Evolutionary conservation across 2,113 vertebrate genomes (phyloP), one percentile per base, ranked within the genome.

Genomic region (Silurus meridionalis): DNA sequence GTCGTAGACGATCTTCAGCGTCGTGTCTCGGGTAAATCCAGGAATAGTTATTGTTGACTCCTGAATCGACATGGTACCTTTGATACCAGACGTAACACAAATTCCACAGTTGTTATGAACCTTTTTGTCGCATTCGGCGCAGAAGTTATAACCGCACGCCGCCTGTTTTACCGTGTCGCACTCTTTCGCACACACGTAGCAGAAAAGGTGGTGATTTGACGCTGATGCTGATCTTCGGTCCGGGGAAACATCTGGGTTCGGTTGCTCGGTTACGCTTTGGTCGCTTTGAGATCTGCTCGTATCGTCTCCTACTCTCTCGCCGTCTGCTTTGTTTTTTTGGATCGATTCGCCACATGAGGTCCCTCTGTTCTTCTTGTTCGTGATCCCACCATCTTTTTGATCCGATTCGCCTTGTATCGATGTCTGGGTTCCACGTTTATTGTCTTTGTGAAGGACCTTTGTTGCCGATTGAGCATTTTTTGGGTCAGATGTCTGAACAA

Each of bases 1-100:
- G 46, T 48, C 86, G 77, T 95, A 95, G 66, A 60, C n/a, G 8
- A 95, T 82, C 86, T 86, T 91, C 4, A 93, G 89, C 0, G 92
- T 90, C 5, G 53, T 84, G 57, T 92, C 48, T 11, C 21, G 79
- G 1, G 0, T 77, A 87, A 89, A 89, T 69, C 95, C 94, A 8
- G 86, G 82, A 80, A 94, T 89, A 5, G 64, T 91, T 53, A 92
- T 84, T 19, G 90, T 87, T 63, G 93, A 3, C 8, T 85, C 84
- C 50, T 61, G 86, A 78, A 85, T 23, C 11, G 25, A 86, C 90
- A 94, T 78, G 0, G 79, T 88, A 10, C 91, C 94, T 0, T 0
- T 15, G 67, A 91, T 60, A 4, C 23, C 28, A 25, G 14, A 14
- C 11, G 50, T 8, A 19, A 10, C 53, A 78, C 87, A 83, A 21